These are phyloP conservation scores for Peromyscus melanophrys DNA, from an alignment of 2,797 vertebrate genomes.

Conservation along the genomic window DNA sequence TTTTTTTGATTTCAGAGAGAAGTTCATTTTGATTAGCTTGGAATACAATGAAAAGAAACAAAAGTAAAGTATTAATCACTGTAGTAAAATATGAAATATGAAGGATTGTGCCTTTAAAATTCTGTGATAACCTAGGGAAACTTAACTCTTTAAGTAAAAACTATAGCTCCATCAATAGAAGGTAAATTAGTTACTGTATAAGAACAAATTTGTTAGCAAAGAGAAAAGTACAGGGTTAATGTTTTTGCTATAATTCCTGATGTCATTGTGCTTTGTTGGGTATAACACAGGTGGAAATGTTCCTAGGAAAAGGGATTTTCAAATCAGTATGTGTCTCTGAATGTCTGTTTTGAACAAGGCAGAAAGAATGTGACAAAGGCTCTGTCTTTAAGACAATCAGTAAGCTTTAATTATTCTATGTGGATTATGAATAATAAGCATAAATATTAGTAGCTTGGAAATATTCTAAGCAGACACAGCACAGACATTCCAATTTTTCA, in stretches of 20 bases:
- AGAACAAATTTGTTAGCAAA: slow-evolving; percentile 10
- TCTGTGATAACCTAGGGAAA: slow-evolving; percentile 11
- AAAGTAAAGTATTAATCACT: background rate
- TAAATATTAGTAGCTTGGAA: background rate
- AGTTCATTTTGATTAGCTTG: background rate
- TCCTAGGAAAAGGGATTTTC: background rate
- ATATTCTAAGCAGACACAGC: background rate
- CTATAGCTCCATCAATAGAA: slow-evolving; percentile 33
- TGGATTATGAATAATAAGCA: slow-evolving; percentile 29
- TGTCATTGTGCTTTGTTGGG: background rate
- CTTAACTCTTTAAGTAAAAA: slow-evolving; percentile 32
- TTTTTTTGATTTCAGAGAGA: background rate
- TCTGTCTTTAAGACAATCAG: background rate
- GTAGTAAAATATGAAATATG: background rate
- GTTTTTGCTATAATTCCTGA: background rate
- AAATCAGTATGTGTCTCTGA: background rate
- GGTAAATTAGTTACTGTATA: slow-evolving; percentile 6
- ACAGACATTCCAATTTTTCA: background rate
- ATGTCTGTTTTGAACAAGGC: background rate
- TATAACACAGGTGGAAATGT: background rate
- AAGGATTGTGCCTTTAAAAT: slow-evolving; percentile 31
- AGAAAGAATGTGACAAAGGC: background rate
- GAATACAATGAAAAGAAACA: background rate
- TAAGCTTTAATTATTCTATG: slow-evolving; percentile 22
- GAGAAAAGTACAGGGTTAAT: background rate